Base-by-base conservation (phyloP, 2,888 invertebrate species). In the Epinotia nisella region DNA sequence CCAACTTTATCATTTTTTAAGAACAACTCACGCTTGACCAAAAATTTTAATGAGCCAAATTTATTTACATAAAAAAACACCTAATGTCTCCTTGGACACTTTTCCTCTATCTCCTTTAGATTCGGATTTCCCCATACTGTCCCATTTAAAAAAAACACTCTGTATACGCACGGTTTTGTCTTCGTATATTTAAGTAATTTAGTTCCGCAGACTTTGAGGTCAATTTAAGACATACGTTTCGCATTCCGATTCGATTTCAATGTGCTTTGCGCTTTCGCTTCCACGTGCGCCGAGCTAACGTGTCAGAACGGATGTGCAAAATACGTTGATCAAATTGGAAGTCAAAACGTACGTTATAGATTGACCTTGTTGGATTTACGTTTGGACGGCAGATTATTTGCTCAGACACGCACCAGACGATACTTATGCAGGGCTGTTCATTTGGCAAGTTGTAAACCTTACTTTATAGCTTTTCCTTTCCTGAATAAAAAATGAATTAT, bases 391-490 rank as follows among this genome's bases (percentile, higher is more conserved):
- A 41, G 19, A 53, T 66, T 71, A 71, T 71, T 45, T 55, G 41
- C 13, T 15, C 19, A 29, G 66, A 56, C 67, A 72, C 71, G 71
- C 71, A 71, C 58, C 58, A 15, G 17, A n/a, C 3, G 24, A 45
- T 29, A 21, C 51, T 24, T n/a, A n/a, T n/a, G n/a, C 51, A 29
- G 3, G 9, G 9, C n/a, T 60, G n/a, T 13, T 66, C 53, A 19
- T 53, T 39, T 49, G 4, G 21, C 21, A 64, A 65, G 59, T 59
- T 51, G 13, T 59, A 24, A 65, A 59, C 15, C 17, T 41, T 39
- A n/a, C n/a, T 70, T 61, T 39, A 61, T 17, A 24, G 24, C 24
- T 49, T 62, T 21, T 2, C 24, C 21, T 39, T 59, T 17, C 35
- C 35, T 49, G 13, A 13, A 2, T 45, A n/a, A 24, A 35, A 49